phyloP scores from a whole-genome alignment of 2,797 vertebrate species.

The Rallus crepitans region DNA sequence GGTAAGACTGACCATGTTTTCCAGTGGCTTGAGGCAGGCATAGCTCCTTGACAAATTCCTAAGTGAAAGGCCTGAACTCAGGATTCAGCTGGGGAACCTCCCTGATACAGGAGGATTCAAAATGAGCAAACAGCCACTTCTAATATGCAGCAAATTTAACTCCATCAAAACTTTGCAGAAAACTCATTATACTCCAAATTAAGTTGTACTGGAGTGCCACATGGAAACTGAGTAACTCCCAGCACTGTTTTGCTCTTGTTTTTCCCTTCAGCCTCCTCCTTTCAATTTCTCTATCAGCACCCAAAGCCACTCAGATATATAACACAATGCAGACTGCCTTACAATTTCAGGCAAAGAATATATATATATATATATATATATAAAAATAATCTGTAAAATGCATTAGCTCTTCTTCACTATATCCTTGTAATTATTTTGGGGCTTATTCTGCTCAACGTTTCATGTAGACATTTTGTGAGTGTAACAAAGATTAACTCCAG shows the following conservation, averaged over 20 bases:
- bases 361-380: no score
- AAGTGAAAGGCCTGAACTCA: background rate
- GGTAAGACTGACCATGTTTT: fast-evolving
- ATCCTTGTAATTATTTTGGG: background rate
- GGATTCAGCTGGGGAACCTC: background rate
- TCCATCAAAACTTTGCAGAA: background rate
- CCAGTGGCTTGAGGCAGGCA: background rate
- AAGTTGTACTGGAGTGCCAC: background rate
- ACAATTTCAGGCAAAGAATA: background rate
- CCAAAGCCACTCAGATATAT: background rate
- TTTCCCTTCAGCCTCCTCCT: background rate
- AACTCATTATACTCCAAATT: background rate
- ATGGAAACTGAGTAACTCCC: background rate
- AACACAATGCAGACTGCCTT: background rate
- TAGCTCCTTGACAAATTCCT: background rate
- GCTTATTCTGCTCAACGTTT: background rate
- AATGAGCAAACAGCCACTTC: background rate
- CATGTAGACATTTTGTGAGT: background rate
- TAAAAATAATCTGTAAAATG: background rate
- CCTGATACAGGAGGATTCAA: background rate
- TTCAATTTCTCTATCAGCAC: background rate
- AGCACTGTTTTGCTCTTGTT: background rate
- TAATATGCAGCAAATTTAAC: background rate
- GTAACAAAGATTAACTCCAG: background rate
- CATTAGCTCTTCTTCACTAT: background rate